Evolutionary conservation across 2,888 invertebrate species (phyloP), one percentile per base, ranked within the genome.

Genomic region (Cosmia trapezina): DNA sequence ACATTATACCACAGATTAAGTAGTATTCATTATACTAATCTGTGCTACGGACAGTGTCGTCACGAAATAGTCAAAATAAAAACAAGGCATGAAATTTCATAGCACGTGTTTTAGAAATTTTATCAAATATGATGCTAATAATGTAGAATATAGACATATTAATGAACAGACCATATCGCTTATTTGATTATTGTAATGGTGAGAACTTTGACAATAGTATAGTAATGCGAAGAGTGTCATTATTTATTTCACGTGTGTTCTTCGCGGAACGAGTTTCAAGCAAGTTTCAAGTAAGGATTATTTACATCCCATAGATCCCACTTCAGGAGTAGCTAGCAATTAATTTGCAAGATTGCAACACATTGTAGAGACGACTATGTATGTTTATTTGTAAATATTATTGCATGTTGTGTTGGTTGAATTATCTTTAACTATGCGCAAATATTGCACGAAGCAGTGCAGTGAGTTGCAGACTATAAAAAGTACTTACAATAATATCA

Each of bases 201-300:
- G 22, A 1, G 14, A 59, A n/a, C n/a, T n/a, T n/a, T n/a, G n/a
- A n/a, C n/a, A n/a, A n/a, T n/a, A 22, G 41, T 33, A 14, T 49
- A 37, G 17, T 22, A 54, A 14, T 70, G 54, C 11, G 19, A 41
- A 11, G n/a, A n/a, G n/a, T n/a, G n/a, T n/a, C n/a, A 37, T 22
- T 9, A 33, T 33, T 12, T 22, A 59, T 0, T 63, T 63, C 66
- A 76, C 49, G 54, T 76, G 53, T 56, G 33, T 59, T 76, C 47
- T 37, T 28, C 33, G 41, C n/a, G 28, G 11, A 59, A n/a, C 2
- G n/a, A 33, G 14, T 63, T 19, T 19, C 57, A 19, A 33, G 56
- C 5, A n/a, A 22, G n/a, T 22, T 75, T n/a, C 28, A 73, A 56
- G 49, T 65, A 65, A 65, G 65, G 7, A 51, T 59, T 71, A 74